Base-by-base conservation (phyloP, 2,797 vertebrate species). In the Oreochromis mossambicus region DNA sequence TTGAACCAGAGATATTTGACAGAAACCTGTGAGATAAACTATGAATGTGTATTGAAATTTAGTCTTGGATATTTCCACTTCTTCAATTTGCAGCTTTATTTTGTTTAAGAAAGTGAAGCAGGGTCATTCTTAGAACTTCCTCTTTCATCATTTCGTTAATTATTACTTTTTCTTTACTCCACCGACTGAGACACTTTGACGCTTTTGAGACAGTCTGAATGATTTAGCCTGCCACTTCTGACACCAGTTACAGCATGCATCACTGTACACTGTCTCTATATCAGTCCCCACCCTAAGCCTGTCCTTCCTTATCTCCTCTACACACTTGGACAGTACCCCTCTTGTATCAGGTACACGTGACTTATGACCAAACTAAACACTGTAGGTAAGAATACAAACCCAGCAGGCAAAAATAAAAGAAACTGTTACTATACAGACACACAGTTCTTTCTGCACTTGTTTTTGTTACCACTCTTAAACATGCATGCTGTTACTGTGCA, bases 221-320 rank as follows among this genome's bases (percentile, higher is more conserved):
- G 5, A 77, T 77, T 83, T 29, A 10, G 3, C 70, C 52, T 75
- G 3, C 48, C 76, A 61, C 32, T 8, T 80, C 36, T 73, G 7
- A 83, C 48, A 70, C 38, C 13, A 75, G 61, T 32, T 32, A 54
- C 43, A 73, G 8, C 2, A 77, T 21, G n/a, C 21, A 10, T 80
- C 2, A 3, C 19, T 36, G 17, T 81, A 15, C 32, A 24, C 56
- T 79, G 52, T 4, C 19, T 55, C 41, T 63, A 13, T 82, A 29
- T 81, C 32, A 3, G 50, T 77, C 92, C 82, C 91, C 93, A 88
- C 90, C 91, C 89, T 55, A 13, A 84, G 78, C 77, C 17, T 80
- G 17, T 24, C 24, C 58, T 51, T 80, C 58, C 91, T 92, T 94
- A 95, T 95, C 95, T 95, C 48, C 24, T 56, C 19, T 14, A 14